Percentiles rank a stretch among this genome's conserved stretches.
Conservation (phyloP, 2,888 invertebrate genomes). For the Hemicrepidius hirtus region DNA sequence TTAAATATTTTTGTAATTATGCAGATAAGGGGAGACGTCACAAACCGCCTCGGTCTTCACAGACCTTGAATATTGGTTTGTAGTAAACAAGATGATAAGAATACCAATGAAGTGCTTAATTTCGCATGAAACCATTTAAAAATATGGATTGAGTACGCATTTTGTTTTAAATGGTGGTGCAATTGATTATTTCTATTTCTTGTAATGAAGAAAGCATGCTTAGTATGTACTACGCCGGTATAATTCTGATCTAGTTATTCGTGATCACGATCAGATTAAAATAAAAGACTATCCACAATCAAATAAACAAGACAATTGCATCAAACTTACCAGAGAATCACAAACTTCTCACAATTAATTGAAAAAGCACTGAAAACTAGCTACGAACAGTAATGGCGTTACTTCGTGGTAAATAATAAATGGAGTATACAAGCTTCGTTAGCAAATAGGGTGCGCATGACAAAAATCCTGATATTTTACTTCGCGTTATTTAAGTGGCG, state of each 20-base stretch:
- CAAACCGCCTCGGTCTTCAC: background rate
- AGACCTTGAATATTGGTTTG: slow-evolving; percentile 18
- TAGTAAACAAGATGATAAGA: slow-evolving; percentile 17
- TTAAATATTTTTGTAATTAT: background rate
- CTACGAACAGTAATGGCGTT: slow-evolving; percentile 56
- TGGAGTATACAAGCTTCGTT: slow-evolving; percentile 41
- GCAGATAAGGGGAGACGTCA: slow-evolving; percentile 11
- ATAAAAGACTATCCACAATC: background rate
- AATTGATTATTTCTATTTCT: background rate
- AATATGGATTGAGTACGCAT: background rate
- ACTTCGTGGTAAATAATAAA: slow-evolving; percentile 55
- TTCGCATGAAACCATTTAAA: background rate
- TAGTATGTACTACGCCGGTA: slow-evolving; percentile 17
- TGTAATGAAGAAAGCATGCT: slow-evolving; percentile 22
- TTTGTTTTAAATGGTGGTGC: background rate
- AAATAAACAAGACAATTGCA: slow-evolving; percentile 2
- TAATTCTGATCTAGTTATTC: background rate
- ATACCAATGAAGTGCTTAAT: background rate
- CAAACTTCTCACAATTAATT: slow-evolving; percentile 36
- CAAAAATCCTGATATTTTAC: background rate
- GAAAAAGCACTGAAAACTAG: slow-evolving; percentile 54
- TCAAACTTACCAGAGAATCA: slow-evolving; percentile 50
- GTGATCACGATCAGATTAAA: background rate
- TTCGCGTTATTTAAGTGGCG: slow-evolving; percentile 3
- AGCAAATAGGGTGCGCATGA: slow-evolving; percentile 13